Conservation (phyloP, 2,888 invertebrate species). For the Drosophila borborema region DNA sequence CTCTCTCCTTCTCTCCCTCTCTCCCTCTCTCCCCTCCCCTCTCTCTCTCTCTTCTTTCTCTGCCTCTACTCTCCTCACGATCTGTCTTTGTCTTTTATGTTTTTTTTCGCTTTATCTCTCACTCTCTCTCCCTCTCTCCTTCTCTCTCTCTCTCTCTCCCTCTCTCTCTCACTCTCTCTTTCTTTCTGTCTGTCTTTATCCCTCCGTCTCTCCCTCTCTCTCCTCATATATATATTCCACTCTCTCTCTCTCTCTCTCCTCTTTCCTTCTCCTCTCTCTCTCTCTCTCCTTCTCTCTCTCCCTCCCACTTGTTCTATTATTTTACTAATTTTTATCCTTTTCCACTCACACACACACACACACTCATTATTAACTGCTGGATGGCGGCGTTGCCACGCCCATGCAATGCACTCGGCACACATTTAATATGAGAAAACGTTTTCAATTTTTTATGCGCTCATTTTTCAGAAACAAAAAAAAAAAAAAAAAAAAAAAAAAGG, state of each 20-base stretch:
- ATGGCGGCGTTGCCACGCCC: slow-evolving; percentile 37
- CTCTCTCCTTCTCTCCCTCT: background rate
- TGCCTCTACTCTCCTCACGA: no score
- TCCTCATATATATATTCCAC: rapidly evolving
- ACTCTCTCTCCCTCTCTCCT: background rate
- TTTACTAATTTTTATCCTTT: slow-evolving; percentile 31
- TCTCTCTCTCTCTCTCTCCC: no score
- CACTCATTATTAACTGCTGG: slow-evolving; percentile 61
- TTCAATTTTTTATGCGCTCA: slow-evolving; percentile 77
- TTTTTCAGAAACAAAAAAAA: slow-evolving; percentile 44
- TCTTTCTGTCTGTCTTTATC: background rate
- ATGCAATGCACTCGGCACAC: slow-evolving; percentile 59
- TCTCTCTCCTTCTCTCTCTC: background rate
- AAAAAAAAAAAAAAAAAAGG: background rate
- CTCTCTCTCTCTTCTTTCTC: no score
- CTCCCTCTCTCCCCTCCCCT: background rate
- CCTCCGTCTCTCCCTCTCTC: background rate
- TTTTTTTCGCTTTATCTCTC: background rate
- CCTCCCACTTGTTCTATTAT: background rate
- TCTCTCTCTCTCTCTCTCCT: background rate
- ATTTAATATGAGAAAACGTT: slow-evolving; percentile 78
- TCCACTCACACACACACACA: slow-evolving; percentile 32
- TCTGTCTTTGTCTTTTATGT: background rate
- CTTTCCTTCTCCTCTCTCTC: background rate
- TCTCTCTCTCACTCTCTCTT: background rate